phyloP scores from a whole-genome alignment of 2,888 invertebrate genomes.

The Caenorhabditis virilis region DNA sequence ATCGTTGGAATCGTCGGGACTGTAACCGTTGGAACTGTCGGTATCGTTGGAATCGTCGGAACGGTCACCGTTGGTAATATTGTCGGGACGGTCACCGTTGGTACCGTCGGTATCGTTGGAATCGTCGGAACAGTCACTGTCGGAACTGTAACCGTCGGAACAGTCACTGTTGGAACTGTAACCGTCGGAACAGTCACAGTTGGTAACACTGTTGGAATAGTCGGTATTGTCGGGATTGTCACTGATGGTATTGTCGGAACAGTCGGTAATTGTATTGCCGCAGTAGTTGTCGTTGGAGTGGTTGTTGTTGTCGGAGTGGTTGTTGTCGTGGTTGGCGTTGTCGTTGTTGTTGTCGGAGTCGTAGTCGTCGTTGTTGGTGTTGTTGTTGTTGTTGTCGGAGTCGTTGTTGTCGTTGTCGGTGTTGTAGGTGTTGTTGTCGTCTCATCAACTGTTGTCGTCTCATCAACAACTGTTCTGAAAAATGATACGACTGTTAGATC shows the following conservation, averaged over 20 bases:
- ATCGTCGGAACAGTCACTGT: not conserved
- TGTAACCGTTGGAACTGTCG: not conserved
- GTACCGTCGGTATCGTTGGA: not conserved
- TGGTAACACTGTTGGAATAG: not conserved
- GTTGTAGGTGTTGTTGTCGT: slow-evolving; percentile 18
- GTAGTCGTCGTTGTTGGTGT: slow-evolving; percentile 5
- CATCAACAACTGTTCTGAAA: slow-evolving; percentile 19
- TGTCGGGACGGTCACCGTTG: not conserved
- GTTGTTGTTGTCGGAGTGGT: slow-evolving; percentile 7
- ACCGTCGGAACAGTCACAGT: not conserved
- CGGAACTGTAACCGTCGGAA: not conserved
- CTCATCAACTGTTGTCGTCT: slow-evolving; percentile 10
- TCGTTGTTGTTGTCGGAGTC: not conserved
- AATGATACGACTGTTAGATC: not conserved
- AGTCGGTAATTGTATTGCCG: not conserved
- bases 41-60: not conserved
- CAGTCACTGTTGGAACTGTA: not conserved
- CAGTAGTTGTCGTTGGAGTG: not conserved
- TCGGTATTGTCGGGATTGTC: not conserved
- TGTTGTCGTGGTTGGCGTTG: not conserved
- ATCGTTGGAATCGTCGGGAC: not conserved
- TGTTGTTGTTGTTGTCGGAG: not conserved
- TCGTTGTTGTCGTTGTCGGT: slow-evolving; percentile 4
- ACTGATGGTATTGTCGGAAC: not conserved
- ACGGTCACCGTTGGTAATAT: not conserved